Base-by-base conservation (phyloP, 2,888 invertebrate genomes). In the Lasioglossum pauxillum region DNA sequence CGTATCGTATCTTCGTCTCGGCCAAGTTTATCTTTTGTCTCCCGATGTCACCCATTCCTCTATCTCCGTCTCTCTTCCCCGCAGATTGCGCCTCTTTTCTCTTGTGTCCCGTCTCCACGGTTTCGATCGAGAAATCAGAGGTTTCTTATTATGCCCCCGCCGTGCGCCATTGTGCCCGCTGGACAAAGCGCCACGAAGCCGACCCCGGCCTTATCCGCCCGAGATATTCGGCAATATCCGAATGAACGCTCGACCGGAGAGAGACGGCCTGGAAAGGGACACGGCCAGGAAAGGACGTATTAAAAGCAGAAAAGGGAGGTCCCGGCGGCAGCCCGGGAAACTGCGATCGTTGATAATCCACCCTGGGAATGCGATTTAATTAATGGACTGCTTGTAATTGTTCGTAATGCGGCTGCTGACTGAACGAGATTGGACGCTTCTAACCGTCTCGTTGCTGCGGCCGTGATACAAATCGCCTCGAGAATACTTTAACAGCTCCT, bases 21-120 rank as follows among this genome's bases (percentile, higher is more conserved):
- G 90, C 84, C 89, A 88, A 90, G 91, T 92, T 93, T 93, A 93
- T 91, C 92, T 92, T 93, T 93, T 93, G 94, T 93, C 92, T 93
- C 91, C 86, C 88, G 82, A 53, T 35, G 8, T 23, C n/a, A 2
- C 64, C 71, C 77, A 35, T 41, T 69, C 57, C 78, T 80, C 60
- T 67, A 5, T 64, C 44, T 41, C 57, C 31, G 2, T 16, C 31
- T 31, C 31, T 53, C 19, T 57, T 75, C 77, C 77, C 69, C 35
- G 10, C 38, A 49, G 27, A 49, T 41, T 10, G 44, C 14, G 31
- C 35, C 41, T 44, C 53, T 44, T 64, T 44, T 64, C 19, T 44
- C 38, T 49, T 75, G 78, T 23, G 69, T 38, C 69, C 44, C 78
- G 46, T 16, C 78, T 80, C 82, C 73, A 83, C 81, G 87, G 77